Base-by-base conservation (phyloP, 2,113 vertebrate genomes). In the Osmerus eperlanus region DNA sequence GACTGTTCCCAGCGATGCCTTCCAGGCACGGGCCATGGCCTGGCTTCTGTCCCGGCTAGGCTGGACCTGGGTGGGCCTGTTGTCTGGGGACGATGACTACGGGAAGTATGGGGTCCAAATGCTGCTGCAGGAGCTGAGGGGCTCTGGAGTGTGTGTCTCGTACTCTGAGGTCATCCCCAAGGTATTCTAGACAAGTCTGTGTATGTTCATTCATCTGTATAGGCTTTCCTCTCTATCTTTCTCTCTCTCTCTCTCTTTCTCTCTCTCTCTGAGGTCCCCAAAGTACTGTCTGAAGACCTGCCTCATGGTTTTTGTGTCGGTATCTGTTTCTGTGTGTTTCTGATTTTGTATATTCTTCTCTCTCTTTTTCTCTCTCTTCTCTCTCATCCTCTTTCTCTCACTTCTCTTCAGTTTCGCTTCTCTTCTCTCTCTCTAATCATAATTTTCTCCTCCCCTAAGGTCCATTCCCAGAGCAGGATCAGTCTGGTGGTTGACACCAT, bases 1-100 rank as follows among this genome's bases (percentile, higher is more conserved):
- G 23, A 85, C 80, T 13, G 79, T 85, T 62, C 81, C 86, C 53
- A 91, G 83, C 12, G 77, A 89, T 72, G 80, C 85, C 32, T 86
- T 85, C 76, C 85, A 88, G 79, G 78, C 82, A 7, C 72, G 65
- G 65, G 84, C 84, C 41, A 76, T 80, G 74, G 83, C 73, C 65
- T 76, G 78, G 47, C 74, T 91, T 62, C 23, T 90, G 65, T 61
- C 0, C 6, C 68, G 81, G 52, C 83, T 86, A 55, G 78, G 80
- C 29, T 88, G 88, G 84, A 78, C 79, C 14, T 88, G 88, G 84
- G 82, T 87, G 19, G 85, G 83, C 4, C 65, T 87, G 28, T 78
- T 89, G 28, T 83, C 77, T 51, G 84, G 71, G 15, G 79, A 85
- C 65, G 85, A 87, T 71, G 83, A 86, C 52, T 90, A 86, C 65